Base-by-base conservation (phyloP, 2,113 vertebrate species). In the Stomatorhinus ivindoensis region DNA sequence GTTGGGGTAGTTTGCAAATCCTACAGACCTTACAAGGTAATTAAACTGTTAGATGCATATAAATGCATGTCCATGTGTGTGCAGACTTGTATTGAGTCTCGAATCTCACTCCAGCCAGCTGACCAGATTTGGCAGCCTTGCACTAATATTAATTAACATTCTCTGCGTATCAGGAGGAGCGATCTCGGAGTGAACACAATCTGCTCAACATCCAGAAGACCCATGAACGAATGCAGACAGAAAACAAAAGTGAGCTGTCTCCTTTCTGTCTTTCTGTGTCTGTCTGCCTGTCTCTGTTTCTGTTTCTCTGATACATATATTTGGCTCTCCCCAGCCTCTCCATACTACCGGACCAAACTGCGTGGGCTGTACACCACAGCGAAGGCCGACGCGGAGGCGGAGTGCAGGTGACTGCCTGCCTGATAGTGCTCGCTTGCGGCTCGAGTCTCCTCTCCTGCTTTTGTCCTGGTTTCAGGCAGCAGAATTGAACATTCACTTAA, bases 181-280 rank as follows among this genome's bases (percentile, higher is more conserved):
- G 97, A 0, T 97, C 97, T 0, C 94, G 97, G 90, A 98, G 97
- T 7, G 97, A 98, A 92, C 97, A 98, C 94, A 98, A 98, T 46
- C 94, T 98, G 84, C 96, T 98, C 89, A 98, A 98, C 92, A 98
- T 98, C 69, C 97, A 98, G 95, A 98, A 98, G 89, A 98, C 97
- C 0, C 97, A 98, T 0, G 97, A 98, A 95, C 93, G 97, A 88
- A 98, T 98, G 97, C 97, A 98, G 93, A 98, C 97, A 0, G 97
- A 98, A 90, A 98, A 98, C 91, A 98, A 98, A 88, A 98, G 97
- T 98, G 86, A 94, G 97, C 46, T 17, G 10, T 21, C 9, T 73
- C 11, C 35, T 87, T 21, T 87, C 24, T 13, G 46, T 17, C 13
- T 83, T 69, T 86, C 0, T 86, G 50, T 83, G 50, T 87, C 0